phyloP scores from a whole-genome alignment of 1,140 invertebrate species.

The Cyclina sinensis region DNA sequence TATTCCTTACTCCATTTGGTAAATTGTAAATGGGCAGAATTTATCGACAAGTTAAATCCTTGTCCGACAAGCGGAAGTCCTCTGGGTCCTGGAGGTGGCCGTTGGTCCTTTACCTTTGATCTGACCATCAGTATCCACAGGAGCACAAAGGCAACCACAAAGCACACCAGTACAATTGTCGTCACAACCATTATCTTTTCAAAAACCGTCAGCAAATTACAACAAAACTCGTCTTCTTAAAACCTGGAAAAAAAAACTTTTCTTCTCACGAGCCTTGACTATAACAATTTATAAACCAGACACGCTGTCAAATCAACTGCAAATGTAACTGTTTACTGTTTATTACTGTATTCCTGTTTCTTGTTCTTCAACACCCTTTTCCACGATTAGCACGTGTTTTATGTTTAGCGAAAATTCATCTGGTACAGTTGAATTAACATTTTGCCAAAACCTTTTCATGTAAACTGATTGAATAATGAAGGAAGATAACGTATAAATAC shows the following conservation, averaged over 20 bases:
- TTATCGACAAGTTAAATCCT: conserved; percentile 31
- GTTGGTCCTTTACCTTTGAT: conserved; percentile 25
- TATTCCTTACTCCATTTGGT: conserved; percentile 53
- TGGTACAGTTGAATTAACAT: background rate
- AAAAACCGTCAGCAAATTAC: no score
- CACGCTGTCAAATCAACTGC: background rate
- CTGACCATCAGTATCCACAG: background rate
- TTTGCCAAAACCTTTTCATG: background rate
- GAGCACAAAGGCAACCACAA: background rate
- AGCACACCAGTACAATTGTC: background rate
- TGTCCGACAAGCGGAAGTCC: conserved; percentile 58
- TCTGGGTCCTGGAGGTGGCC: conserved; percentile 50
- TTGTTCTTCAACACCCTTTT: background rate
- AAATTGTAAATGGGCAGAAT: conserved; percentile 54
- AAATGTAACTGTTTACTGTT: background rate
- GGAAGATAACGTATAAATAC: background rate
- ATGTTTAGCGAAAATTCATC: background rate
- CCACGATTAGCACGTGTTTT: background rate
- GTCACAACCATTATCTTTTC: conserved; percentile 23
- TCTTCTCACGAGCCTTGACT: background rate
- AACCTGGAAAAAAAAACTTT: background rate
- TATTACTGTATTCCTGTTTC: background rate
- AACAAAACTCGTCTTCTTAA: background rate
- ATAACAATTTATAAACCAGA: background rate
- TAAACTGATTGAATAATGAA: conserved; percentile 13